Conservation (phyloP, 2,888 invertebrate species). For the Metallyticus violacea region DNA sequence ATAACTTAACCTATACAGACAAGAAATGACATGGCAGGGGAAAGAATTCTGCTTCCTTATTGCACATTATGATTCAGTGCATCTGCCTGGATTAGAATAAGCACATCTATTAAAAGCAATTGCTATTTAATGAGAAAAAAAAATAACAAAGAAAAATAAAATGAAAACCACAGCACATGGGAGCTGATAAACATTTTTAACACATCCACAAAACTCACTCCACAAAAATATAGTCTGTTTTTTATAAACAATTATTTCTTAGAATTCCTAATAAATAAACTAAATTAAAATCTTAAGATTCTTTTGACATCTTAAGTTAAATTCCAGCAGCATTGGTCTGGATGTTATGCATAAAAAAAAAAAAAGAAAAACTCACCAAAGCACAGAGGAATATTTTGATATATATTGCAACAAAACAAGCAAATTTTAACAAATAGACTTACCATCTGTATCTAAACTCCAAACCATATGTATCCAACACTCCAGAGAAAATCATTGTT, state of each 20-base stretch:
- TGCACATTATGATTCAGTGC: neutral
- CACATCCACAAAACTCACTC: neutral
- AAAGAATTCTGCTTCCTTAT: neutral
- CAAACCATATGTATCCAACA: conserved; percentile 31
- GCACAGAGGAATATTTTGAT: neutral
- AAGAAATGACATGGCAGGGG: neutral
- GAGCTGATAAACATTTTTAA: neutral
- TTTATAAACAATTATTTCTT: neutral
- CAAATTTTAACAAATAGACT: conserved; percentile 20
- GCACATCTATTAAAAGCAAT: conserved; percentile 6
- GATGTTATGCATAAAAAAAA: neutral
- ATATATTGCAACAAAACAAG: neutral
- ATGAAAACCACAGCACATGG: conserved; percentile 19
- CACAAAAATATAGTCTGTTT: neutral
- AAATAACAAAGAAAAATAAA: no score
- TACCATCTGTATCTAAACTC: conserved; percentile 43
- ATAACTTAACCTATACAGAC: neutral
- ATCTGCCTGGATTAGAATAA: neutral
- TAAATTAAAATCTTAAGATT: neutral
- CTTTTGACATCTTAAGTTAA: neutral
- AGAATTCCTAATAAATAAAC: neutral
- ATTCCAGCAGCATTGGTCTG: neutral
- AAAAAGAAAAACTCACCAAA: conserved; percentile 12
- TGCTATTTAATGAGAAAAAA: neutral
- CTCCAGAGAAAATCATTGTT: conserved; percentile 9